Evolutionary conservation across 2,888 invertebrate species (phyloP).

Genomic region (Archaeoteleia sp.): DNA sequence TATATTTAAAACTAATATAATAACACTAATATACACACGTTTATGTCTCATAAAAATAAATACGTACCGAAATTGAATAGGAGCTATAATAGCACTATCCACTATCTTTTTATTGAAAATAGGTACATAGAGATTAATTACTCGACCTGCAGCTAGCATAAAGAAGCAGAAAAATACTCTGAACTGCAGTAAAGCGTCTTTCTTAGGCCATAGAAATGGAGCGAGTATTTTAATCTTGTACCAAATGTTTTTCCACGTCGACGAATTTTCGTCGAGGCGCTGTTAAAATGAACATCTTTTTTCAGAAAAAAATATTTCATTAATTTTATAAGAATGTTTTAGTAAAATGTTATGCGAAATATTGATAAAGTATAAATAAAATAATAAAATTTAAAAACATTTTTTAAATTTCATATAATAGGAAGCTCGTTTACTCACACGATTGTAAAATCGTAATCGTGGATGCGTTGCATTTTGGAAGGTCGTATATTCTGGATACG

Average conservation of each 20-base stretch:
- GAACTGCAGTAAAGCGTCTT: conserved; percentile 84
- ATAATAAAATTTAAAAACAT: no score
- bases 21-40: no score
- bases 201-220: conserved; percentile 97
- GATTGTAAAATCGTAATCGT: conserved; percentile 65
- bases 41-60: no score
- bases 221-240: conserved; percentile 86
- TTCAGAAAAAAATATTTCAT: conserved; percentile 5
- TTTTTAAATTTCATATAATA: no score
- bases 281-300: conserved; percentile 59
- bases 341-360: conserved; percentile 5
- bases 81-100: conserved; percentile 63
- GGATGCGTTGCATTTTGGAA: conserved; percentile 59
- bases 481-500: conserved; percentile 59
- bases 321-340: conserved; percentile 13
- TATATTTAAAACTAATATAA: no score
- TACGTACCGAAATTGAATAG: conserved; percentile 64
- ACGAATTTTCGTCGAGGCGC: conserved; percentile 78
- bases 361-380: conserved; percentile 27
- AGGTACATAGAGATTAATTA: conserved; percentile 93
- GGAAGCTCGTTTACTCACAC: no score
- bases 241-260: conserved; percentile 87
- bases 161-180: conserved; percentile 88
- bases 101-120: conserved; percentile 93
- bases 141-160: conserved; percentile 86